Evolutionary conservation across 2,888 invertebrate species (phyloP), one percentile per base, ranked within the genome.

Genomic region (Trilocha varians): DNA sequence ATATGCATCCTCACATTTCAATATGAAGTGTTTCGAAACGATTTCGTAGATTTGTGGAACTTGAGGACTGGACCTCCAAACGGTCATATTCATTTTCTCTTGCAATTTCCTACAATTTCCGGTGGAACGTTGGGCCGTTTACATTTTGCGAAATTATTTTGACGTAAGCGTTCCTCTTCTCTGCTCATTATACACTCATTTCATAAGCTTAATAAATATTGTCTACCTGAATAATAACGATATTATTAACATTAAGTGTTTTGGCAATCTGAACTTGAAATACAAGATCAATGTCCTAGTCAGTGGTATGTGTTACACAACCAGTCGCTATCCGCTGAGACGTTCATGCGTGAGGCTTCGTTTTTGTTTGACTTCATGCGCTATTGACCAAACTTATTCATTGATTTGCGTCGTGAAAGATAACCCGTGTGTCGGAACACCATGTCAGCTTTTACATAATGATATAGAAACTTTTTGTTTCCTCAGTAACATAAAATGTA

Each of bases 41-140:
- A n/a, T n/a, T n/a, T 13, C 15, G 13, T 14, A 36, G 36, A 32
- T 32, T 40, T 36, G 32, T 32, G 11, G 16, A 13, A 16, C 36
- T 36, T 38, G 38, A 38, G 36, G 34, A 62, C 64, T 66, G 71
- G 71, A 73, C 71, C 77, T 78, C 71, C 71, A 69, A 73, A 70
- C 69, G 71, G 74, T 70, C 65, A 71, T 76, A 80, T 79, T 82
- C 82, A 83, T 84, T 84, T 84, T 82, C 83, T 83, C 78, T 73
- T 76, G 82, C 80, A 85, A 85, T 85, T 84, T 85, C 85, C 85
- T 84, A 82, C 80, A 84, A 85, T 84, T 83, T 85, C 85, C 85
- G 85, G 84, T 48, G 70, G 73, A 55, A 78, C 70, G 75, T 77
- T 73, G 66, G 73, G 73, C 69, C 65, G 68, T 72, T 71, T 73